Conservation (phyloP, 2,888 invertebrate species). For the Autographa gamma region DNA sequence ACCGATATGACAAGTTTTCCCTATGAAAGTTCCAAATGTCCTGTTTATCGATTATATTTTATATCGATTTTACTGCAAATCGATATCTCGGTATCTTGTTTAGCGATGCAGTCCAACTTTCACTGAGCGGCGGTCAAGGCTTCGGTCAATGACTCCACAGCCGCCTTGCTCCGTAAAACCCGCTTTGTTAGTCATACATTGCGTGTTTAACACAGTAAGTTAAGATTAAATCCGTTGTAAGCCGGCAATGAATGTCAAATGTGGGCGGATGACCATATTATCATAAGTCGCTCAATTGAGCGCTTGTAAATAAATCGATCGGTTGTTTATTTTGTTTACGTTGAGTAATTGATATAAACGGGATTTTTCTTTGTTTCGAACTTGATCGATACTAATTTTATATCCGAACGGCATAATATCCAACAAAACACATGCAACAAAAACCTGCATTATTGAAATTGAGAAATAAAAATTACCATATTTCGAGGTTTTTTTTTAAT, state of each 20-base stretch:
- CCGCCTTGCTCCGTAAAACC: slow-evolving; percentile 3
- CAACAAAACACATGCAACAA: neutral
- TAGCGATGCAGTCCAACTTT: slow-evolving; percentile 64
- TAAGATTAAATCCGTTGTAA: slow-evolving; percentile 11
- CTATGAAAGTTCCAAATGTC: slow-evolving; percentile 11
- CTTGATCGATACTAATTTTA: neutral
- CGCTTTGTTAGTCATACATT: slow-evolving; percentile 38
- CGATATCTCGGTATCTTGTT: slow-evolving; percentile 47
- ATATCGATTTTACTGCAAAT: slow-evolving; percentile 42
- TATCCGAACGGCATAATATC: neutral
- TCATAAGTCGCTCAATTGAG: slow-evolving; percentile 24
- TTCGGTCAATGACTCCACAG: slow-evolving; percentile 68
- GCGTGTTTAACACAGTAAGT: slow-evolving; percentile 31
- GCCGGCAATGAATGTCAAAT: slow-evolving; percentile 30
- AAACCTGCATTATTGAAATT: too few species aligned
- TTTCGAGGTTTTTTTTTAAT: too few species aligned
- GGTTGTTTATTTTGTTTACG: slow-evolving; percentile 38
- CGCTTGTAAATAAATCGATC: slow-evolving; percentile 36
- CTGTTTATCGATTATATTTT: slow-evolving; percentile 33
- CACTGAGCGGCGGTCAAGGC: slow-evolving; percentile 78
- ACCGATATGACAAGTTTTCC: slow-evolving; percentile 10
- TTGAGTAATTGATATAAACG: slow-evolving; percentile 14
- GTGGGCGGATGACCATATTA: neutral
- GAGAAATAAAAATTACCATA: too few species aligned
- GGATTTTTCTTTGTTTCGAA: slow-evolving; percentile 18